Evolutionary conservation across 2,113 vertebrate species (phyloP), one percentile per base, ranked within the genome.

Genomic region (Abramis brama): DNA sequence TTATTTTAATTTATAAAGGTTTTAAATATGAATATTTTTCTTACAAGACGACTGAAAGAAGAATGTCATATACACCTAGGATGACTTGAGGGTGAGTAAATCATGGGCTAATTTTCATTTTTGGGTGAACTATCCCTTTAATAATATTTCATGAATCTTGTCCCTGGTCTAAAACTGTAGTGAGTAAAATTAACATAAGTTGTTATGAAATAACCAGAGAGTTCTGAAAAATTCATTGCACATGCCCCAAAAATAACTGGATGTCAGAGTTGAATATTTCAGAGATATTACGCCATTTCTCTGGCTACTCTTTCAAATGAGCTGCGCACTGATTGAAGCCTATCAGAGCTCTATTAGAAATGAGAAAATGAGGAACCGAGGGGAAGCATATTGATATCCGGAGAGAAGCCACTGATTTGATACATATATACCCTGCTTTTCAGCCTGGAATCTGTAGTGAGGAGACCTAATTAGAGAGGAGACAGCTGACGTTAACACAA

Each of bases 391-490:
- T 86, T 79, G 82, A 83, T 82, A 85, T 88, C 85, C 13, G 3
- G 70, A 74, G 80, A 88, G 70, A 79, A 33, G 43, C 47, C 45
- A 47, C 55, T 82, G 43, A 85, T 85, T 43, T 85, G 70, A 84
- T 85, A 77, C 47, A 66, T 73, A 70, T 73, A 70, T 43, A 57
- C 66, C 64, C 86, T 74, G 30, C 75, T 86, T 70, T 73, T 33
- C 55, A 17, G 64, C 45, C 82, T 60, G 52, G 57, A 87, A n/a
- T 82, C 52, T 45, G 64, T 23, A 82, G 64, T 74, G 13, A 75
- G 82, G 78, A 83, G 82, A 86, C 60, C 85, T 86, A 75, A 88
- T 88, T 88, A 88, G 76, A 77, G 30, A 80, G 59, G 30, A 73
- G 55, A 84, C 13, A 21, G 23, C 5, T 0, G 13, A 52, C 15